phyloP scores from a whole-genome alignment of 2,888 invertebrate genomes.

The Lepidocyrtoides sp. region DNA sequence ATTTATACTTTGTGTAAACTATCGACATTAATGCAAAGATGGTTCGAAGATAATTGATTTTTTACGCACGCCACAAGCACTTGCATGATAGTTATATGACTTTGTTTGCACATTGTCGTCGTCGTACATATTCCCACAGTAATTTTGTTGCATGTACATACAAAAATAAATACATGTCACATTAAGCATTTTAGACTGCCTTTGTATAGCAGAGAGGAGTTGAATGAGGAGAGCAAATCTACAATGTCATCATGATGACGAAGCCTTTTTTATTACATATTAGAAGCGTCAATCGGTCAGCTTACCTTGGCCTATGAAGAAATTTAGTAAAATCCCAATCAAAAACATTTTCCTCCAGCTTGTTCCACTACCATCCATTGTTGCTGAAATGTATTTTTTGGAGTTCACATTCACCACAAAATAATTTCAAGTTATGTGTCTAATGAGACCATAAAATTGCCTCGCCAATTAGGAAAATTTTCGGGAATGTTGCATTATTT shows the following conservation, averaged over 20 bases:
- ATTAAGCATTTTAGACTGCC: too few species aligned
- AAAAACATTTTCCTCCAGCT: conserved; percentile 62
- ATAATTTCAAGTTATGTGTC: conserved; percentile 21
- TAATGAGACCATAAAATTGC: too few species aligned
- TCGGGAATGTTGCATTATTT: background rate
- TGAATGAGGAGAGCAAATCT: background rate
- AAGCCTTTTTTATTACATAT: background rate
- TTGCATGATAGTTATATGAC: conserved; percentile 46
- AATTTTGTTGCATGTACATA: background rate
- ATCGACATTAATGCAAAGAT: conserved; percentile 58
- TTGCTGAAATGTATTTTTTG: background rate
- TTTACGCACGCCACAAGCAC: conserved; percentile 60
- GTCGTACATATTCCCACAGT: background rate
- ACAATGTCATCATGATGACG: conserved; percentile 26
- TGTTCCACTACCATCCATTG: conserved; percentile 33
- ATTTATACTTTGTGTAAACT: conserved; percentile 69
- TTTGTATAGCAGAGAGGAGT: too few species aligned
- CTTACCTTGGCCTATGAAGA: conserved; percentile 75
- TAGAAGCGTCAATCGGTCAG: background rate
- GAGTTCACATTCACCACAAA: conserved; percentile 24
- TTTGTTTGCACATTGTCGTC: background rate
- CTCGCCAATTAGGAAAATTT: too few species aligned
- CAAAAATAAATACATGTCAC: too few species aligned
- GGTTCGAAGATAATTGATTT: conserved; percentile 64
- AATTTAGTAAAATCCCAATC: conserved; percentile 66